These are phyloP conservation scores for Natator depressus DNA, from an alignment of 2,113 vertebrate genomes.

Conservation along the genomic window DNA sequence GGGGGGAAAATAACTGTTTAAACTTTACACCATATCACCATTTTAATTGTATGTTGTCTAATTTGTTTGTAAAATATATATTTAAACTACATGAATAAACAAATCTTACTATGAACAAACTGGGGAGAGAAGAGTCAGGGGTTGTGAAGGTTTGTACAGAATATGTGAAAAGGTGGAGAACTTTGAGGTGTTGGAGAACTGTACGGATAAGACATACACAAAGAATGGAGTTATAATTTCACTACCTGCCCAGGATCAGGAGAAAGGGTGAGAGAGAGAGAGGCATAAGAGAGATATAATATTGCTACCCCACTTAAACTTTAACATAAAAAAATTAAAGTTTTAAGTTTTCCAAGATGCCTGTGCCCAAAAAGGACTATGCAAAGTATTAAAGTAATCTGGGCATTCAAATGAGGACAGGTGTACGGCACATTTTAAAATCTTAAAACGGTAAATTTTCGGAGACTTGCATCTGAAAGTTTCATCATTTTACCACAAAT, in stretches of 20 bases:
- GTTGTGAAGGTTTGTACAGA: not conserved
- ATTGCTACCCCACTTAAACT: rapidly evolving
- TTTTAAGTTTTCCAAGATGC: not conserved
- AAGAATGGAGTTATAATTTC: rapidly evolving
- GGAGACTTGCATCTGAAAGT: not conserved
- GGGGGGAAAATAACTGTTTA: not conserved
- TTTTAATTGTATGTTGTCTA: not conserved
- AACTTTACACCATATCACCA: not conserved
- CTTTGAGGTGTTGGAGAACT: not conserved
- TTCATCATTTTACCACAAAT: not conserved
- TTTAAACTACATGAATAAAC: not conserved
- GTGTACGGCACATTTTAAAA: not conserved
- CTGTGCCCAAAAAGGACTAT: not conserved
- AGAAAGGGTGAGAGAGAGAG: not conserved
- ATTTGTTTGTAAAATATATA: not conserved
- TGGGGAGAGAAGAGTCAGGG: not conserved
- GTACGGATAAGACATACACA: not conserved
- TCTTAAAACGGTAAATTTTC: not conserved
- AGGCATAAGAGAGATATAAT: not conserved
- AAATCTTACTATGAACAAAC: not conserved
- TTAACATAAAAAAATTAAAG: not conserved
- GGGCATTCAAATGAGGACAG: not conserved
- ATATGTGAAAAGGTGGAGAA: not conserved
- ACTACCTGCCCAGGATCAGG: not conserved
- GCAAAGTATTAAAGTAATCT: not conserved